A percentile compares a stretch with the other conserved stretches of the same genome.
Evolutionary conservation across 2,113 vertebrate species (phyloP).

Genomic region (Equus przewalskii): DNA sequence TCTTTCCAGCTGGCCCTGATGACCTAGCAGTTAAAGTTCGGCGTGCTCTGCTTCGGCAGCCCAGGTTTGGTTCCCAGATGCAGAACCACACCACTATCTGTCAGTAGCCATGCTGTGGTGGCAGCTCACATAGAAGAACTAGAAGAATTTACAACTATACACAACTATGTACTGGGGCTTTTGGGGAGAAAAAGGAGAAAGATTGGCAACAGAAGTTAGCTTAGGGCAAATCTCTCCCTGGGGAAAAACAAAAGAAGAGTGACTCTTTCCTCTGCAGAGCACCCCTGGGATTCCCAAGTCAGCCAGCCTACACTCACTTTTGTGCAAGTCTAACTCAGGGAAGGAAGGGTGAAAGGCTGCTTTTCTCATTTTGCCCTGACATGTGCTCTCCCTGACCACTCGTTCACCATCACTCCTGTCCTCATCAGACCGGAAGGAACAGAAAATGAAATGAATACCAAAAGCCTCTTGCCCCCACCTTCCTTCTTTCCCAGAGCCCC

Average conservation of each 20-base stretch:
- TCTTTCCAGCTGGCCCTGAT: not conserved
- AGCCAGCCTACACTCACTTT: not conserved
- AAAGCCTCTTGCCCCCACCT: not conserved
- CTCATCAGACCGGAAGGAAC: not conserved
- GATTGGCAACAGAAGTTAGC: too few species aligned
- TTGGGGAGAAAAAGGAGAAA: too few species aligned
- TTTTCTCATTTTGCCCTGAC: not conserved
- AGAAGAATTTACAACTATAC: too few species aligned
- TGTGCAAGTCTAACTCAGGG: not conserved
- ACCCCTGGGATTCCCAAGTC: not conserved
- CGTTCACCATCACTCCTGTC: not conserved
- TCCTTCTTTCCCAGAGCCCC: slow-evolving; percentile 4
- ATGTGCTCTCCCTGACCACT: not conserved
- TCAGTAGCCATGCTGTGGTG: too few species aligned
- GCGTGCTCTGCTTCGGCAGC: too few species aligned
- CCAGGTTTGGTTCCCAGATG: too few species aligned
- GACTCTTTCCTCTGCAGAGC: not conserved
- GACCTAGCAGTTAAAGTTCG: too few species aligned
- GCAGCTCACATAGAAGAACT: too few species aligned
- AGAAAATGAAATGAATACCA: slow-evolving; percentile 26
- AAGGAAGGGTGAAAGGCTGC: not conserved
- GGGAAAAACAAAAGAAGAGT: not conserved
- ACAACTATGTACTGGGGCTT: too few species aligned
- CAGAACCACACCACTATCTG: too few species aligned
- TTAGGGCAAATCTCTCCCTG: too few species aligned